These are phyloP conservation scores for Drosophila repletoides DNA, from an alignment of 1,140 invertebrate genomes.

Conservation along the genomic window DNA sequence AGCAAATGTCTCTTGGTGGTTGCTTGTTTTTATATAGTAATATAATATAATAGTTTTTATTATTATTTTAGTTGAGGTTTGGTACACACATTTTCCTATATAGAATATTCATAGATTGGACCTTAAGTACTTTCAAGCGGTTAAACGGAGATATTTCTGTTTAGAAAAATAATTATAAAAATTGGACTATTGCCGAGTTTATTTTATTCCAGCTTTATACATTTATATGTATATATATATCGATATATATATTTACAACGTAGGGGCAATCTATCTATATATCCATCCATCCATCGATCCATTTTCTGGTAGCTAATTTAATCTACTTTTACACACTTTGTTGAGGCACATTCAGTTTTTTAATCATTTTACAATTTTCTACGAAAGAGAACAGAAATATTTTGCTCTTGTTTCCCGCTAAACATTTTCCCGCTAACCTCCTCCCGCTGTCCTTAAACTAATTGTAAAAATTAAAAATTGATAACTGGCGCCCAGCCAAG, in stretches of 20 bases:
- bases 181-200: conserved; percentile 62
- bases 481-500: conserved; percentile 33
- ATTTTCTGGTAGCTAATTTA: not conserved
- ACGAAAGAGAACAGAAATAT: conserved; percentile 22
- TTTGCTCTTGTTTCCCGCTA: not conserved
- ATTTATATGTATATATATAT: not conserved
- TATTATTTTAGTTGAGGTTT: not conserved
- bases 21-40: not conserved
- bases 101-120: too few species aligned
- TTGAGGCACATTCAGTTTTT: conserved; percentile 80
- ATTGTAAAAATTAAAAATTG: conserved; percentile 79
- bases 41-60: not conserved
- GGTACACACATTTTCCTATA: too few species aligned
- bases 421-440: not conserved
- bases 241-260: conserved; percentile 2
- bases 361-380: conserved; percentile 69
- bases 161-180: conserved; percentile 70
- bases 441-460: conserved; percentile 45
- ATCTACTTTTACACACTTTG: conserved; percentile 49
- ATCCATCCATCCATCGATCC: not conserved
- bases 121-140: conserved; percentile 6
- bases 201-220: conserved; percentile 45
- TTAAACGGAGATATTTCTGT: too few species aligned
- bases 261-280: not conserved
- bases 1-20: conserved; percentile 39